These are phyloP conservation scores for Leptobrachium ailaonicum DNA, from an alignment of 2,113 vertebrate species.

Conservation along the genomic window DNA sequence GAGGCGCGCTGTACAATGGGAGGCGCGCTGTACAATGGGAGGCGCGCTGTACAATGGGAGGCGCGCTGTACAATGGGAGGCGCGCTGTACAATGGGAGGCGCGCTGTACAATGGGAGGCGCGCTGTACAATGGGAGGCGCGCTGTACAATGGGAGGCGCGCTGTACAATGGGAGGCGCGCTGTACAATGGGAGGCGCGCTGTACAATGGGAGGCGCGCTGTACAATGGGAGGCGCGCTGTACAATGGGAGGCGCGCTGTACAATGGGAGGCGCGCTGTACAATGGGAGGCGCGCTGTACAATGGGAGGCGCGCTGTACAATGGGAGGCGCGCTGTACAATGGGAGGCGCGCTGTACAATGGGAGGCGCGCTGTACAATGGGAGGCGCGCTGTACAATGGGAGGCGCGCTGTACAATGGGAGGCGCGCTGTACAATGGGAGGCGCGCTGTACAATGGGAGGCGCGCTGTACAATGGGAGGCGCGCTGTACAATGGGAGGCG, in stretches of 20 bases:
- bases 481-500: too few relatives aligned
- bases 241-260: neutral
- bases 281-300: neutral
- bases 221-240: too few relatives aligned
- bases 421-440: neutral
- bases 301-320: neutral
- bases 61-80: too few relatives aligned
- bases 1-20: neutral
- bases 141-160: too few relatives aligned
- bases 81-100: neutral
- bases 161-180: neutral
- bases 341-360: neutral
- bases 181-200: too few relatives aligned
- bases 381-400: neutral
- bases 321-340: neutral
- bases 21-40: neutral
- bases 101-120: too few relatives aligned
- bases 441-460: too few relatives aligned
- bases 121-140: neutral
- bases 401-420: neutral
- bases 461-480: neutral
- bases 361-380: neutral
- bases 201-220: neutral
- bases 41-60: neutral
- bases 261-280: too few relatives aligned